Percentiles rank a stretch among this genome's conserved stretches.
Conservation (phyloP, 2,113 vertebrate genomes). For the Vulpes vulpes region DNA sequence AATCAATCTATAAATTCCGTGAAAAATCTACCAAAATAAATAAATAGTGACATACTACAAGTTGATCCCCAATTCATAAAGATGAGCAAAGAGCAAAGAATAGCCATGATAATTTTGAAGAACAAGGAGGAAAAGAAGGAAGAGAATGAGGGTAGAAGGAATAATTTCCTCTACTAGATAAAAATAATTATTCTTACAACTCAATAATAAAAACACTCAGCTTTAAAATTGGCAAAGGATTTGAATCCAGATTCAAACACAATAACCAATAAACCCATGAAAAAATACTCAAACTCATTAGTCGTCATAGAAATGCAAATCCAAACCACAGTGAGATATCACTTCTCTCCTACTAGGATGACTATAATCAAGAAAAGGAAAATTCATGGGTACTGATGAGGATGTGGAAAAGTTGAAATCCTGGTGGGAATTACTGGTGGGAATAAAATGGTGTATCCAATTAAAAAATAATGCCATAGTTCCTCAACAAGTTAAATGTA, state of each 20-base stretch:
- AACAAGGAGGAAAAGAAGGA: not conserved
- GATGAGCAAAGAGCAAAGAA: not conserved
- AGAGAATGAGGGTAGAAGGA: not conserved
- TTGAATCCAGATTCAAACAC: not conserved
- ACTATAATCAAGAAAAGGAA: not conserved
- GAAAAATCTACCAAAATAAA: not conserved
- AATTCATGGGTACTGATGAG: not conserved
- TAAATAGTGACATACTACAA: not conserved
- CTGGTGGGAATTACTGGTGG: not conserved
- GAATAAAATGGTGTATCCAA: not conserved
- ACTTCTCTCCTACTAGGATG: not conserved
- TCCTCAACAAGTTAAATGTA: not conserved
- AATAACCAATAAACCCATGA: not conserved
- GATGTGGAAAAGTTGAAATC: not conserved
- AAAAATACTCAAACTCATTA: not conserved
- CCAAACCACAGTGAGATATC: not conserved
- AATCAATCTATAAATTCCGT: not conserved
- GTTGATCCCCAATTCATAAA: not conserved
- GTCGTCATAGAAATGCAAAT: slow-evolving; percentile 13
- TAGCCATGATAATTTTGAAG: not conserved
- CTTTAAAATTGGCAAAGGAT: not conserved
- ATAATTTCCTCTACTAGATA: not conserved
- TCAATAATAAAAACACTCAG: not conserved
- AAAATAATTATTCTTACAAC: not conserved
- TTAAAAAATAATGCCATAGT: not conserved